Evolutionary conservation across 2,113 vertebrate species (phyloP).

Genomic region (Labeo rohita): DNA sequence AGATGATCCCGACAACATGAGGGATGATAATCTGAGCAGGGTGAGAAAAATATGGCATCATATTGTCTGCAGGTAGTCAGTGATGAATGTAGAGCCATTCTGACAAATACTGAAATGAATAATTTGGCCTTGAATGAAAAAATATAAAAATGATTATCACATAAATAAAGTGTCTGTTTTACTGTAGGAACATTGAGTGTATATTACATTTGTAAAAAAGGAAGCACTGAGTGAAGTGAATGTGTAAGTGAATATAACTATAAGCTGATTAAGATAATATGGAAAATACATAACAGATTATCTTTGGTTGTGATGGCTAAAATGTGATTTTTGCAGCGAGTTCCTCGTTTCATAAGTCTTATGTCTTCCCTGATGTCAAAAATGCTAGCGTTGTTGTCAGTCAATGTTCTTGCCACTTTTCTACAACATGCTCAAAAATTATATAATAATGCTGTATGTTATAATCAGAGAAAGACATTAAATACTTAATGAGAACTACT

Average conservation of each 20-base stretch:
- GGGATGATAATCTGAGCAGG: slow-evolving; percentile 54
- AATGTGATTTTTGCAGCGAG: neutral
- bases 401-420: neutral
- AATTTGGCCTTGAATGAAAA: neutral
- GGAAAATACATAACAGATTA: neutral
- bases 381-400: neutral
- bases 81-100: neutral
- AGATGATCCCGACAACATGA: neutral
- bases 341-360: neutral
- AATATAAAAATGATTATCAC: neutral
- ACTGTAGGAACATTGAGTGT: neutral
- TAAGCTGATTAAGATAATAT: neutral
- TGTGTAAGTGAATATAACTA: neutral
- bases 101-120: neutral
- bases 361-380: slow-evolving; percentile 1
- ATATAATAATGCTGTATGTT: neutral
- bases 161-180: slow-evolving; percentile 8
- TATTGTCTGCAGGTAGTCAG: neutral
- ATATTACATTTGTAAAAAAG: neutral
- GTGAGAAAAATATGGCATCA: slow-evolving; percentile 10
- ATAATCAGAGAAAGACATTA: neutral
- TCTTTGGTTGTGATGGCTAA: slow-evolving; percentile 19
- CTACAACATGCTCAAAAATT: neutral
- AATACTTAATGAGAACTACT: neutral
- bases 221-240: slow-evolving; percentile 17